Base-by-base conservation (phyloP, 1,140 invertebrate genomes). In the Atta cephalotes region DNA sequence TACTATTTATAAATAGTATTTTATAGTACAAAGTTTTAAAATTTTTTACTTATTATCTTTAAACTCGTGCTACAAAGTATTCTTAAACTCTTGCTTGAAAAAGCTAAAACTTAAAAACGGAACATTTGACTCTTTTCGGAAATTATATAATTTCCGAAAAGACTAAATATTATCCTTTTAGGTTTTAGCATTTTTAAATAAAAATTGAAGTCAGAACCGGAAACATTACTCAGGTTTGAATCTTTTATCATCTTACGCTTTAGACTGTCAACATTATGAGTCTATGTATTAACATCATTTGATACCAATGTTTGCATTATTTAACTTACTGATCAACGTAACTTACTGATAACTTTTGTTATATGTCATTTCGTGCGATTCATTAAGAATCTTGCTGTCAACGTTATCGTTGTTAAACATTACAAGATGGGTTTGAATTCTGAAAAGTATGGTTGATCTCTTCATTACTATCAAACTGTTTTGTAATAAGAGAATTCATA, bases 291-390 rank as follows among this genome's bases (percentile, higher is more conserved):
- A 53, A 31, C 76, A 76, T 58, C 45, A 21, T 51, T 16, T 53
- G 82, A 89, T 72, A 58, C 3, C 5, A 4, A 60, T 65, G 63
- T 89, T 89, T 89, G 31, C 25, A 68, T 78, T 66, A 60, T 87
- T 89, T 74, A 87, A 87, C 25, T 25, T 25, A 25, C 25, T 25
- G 25, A 25, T 90, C 63, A 60, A 18, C 72, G 39, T 74, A 74
- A 90, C 21, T 70, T 70, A 56, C 63, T 51, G 25, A 49, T 62
- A 77, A 84, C 45, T 68, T 78, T 76, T 28, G 51, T 31, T 5
- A 49, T 18, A 14, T 49, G 63, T 76, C 70, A 58, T 35, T 39
- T 56, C 62, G 25, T 49, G 5, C 21, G 56, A 63, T 85, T 70
- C 51, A 51, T 87, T 77, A 51, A 39, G 21, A 71, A 71, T 71